Conservation (phyloP, 2,888 invertebrate species). For the Drosophila formosana region DNA sequence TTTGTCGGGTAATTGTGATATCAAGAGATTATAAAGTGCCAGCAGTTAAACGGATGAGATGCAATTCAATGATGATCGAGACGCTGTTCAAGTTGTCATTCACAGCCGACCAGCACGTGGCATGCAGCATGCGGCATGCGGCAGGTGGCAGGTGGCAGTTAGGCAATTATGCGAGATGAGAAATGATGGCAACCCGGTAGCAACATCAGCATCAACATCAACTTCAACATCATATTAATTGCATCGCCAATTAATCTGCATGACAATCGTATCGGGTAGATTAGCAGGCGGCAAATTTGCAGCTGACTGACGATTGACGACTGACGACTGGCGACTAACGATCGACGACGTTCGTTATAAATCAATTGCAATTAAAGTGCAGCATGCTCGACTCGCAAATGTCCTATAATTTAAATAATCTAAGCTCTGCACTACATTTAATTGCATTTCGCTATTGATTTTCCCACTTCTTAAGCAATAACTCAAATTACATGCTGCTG, state of each 20-base stretch:
- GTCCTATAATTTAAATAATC: slow-evolving; percentile 1
- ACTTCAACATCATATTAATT: slow-evolving; percentile 68
- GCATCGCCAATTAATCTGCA: slow-evolving; percentile 69
- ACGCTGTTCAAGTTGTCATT: slow-evolving; percentile 47
- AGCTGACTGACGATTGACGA: neutral
- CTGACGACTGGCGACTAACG: neutral
- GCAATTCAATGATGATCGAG: slow-evolving; percentile 42
- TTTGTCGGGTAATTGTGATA: slow-evolving; percentile 27
- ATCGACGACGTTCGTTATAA: slow-evolving; percentile 2
- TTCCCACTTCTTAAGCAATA: no score
- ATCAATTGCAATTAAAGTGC: neutral
- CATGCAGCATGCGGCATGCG: slow-evolving; percentile 18
- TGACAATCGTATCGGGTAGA: slow-evolving; percentile 60
- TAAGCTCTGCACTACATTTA: no score
- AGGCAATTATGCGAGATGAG: slow-evolving; percentile 50
- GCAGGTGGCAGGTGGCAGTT: slow-evolving; percentile 15
- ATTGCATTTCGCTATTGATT: no score
- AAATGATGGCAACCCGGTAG: slow-evolving; percentile 52
- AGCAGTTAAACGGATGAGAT: slow-evolving; percentile 42
- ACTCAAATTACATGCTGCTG: no score
- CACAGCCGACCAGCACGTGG: slow-evolving; percentile 23
- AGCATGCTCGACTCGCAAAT: neutral
- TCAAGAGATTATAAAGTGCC: slow-evolving; percentile 38
- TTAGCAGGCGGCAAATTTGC: slow-evolving; percentile 17
- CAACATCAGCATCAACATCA: slow-evolving; percentile 37